Evolutionary conservation across 1,140 invertebrate species (phyloP), one percentile per base, ranked within the genome.

Genomic region (Helicorthomorpha holstii): DNA sequence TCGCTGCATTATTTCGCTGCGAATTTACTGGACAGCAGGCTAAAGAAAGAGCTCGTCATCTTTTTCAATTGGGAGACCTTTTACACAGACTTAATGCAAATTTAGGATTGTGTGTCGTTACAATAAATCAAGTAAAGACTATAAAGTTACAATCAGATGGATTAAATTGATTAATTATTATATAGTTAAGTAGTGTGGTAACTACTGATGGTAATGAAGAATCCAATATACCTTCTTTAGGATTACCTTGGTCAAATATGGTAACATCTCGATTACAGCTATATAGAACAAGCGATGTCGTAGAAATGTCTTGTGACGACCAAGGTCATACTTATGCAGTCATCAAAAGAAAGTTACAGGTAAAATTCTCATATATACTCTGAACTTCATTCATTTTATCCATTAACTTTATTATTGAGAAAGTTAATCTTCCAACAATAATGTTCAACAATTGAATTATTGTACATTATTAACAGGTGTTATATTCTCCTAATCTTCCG

Each of bases 1-100:
- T 87, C 53, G 80, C 82, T 21, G 81, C 78, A 2, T 64, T 81
- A 26, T 84, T 81, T 61, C 71, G 82, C 27, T 69, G 69, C 26
- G 78, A 80, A 54, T 78, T 77, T 54, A 71, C 74, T 56, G 29
- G 16, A 7, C 7, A 7, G 16, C 7, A 34, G 16, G 29, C 16
- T 7, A 16, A 7, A 34, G 16, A 34, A 34, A 7, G 29, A 34
- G 29, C 29, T 34, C 29, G 16, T 7, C 7, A 34, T 7, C 29
- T 34, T 16, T 34, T 7, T 16, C 29, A 7, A 7, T 7, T 34
- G 16, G 29, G 29, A 7, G 7, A 7, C 16, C 7, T 34, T 16
- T 34, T 34, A 16, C 29, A 34, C 16, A 34, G 7, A 7, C 16
- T 34, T 7, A 34, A 34, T 34, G 29, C 7, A 7, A 7, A 34